These are phyloP conservation scores for Pseudococcus viburni DNA, from an alignment of 2,888 invertebrate species.

Conservation along the genomic window DNA sequence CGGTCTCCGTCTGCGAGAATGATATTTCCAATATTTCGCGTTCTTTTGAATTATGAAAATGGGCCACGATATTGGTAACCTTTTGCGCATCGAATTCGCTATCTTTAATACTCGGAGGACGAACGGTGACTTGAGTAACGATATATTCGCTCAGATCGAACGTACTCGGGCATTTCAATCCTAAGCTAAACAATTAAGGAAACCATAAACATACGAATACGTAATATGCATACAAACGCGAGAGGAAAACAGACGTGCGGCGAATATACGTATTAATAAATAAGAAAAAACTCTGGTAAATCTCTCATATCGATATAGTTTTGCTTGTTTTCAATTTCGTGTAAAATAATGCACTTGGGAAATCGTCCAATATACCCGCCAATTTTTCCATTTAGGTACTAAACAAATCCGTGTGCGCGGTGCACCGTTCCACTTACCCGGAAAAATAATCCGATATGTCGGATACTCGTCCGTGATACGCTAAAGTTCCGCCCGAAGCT, in stretches of 20 bases:
- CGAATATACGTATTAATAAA: not conserved
- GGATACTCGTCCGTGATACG: conserved; percentile 67
- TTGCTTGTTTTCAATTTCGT: conserved; percentile 21
- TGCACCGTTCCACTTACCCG: not conserved
- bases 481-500: conserved; percentile 66
- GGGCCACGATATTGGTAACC: not conserved
- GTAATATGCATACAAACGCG: not conserved
- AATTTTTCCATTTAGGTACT: not conserved
- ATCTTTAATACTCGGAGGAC: conserved; percentile 52
- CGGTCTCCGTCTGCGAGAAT: not conserved
- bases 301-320: conserved; percentile 8
- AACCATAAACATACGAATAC: not conserved
- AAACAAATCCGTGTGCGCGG: not conserved
- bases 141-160: conserved; percentile 91
- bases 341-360: conserved; percentile 29
- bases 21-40: not conserved
- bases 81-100: not conserved
- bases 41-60: conserved; percentile 7
- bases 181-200: conserved; percentile 73
- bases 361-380: not conserved
- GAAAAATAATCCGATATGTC: conserved; percentile 56
- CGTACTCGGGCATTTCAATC: conserved; percentile 80
- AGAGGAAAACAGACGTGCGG: not conserved
- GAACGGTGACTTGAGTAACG: conserved; percentile 75
- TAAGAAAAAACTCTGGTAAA: not conserved